Conservation (phyloP, 2,888 invertebrate genomes). For the Nesidiocoris tenuis region DNA sequence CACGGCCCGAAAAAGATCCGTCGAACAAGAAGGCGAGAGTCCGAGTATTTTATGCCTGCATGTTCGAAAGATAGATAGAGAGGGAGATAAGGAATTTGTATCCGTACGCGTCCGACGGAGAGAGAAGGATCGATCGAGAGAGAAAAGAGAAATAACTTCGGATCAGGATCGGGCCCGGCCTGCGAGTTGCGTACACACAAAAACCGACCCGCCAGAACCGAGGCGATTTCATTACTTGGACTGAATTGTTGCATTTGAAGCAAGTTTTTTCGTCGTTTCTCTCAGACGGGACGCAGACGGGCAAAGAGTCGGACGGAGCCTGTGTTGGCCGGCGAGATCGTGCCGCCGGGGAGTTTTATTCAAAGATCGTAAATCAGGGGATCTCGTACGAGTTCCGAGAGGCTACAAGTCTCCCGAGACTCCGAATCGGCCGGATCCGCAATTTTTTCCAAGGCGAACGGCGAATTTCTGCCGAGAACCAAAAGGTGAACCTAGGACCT, state of each 20-base stretch:
- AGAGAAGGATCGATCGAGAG: not conserved
- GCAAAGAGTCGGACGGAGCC: not conserved
- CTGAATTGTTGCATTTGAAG: constrained; percentile 14
- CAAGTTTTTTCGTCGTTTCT: constrained; percentile 6
- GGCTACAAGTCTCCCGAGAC: not conserved
- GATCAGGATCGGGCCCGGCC: not conserved
- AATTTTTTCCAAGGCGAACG: not conserved
- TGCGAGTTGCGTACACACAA: too few relatives aligned
- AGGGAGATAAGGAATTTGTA: too few relatives aligned
- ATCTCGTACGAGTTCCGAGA: not conserved
- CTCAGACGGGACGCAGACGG: not conserved
- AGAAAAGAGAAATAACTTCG: too few relatives aligned
- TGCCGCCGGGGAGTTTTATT: not conserved
- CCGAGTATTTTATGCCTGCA: not conserved
- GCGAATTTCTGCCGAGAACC: not conserved
- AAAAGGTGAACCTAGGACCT: not conserved
- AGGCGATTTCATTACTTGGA: constrained; percentile 2
- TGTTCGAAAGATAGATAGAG: not conserved
- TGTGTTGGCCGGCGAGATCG: not conserved
- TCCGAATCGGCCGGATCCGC: not conserved
- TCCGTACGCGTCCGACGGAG: not conserved
- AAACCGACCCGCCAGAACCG: not conserved
- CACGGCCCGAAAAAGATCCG: not conserved
- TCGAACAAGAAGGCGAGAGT: not conserved
- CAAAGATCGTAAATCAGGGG: not conserved